Conservation (phyloP, 2,797 vertebrate genomes). For the Malacoraja senta region DNA sequence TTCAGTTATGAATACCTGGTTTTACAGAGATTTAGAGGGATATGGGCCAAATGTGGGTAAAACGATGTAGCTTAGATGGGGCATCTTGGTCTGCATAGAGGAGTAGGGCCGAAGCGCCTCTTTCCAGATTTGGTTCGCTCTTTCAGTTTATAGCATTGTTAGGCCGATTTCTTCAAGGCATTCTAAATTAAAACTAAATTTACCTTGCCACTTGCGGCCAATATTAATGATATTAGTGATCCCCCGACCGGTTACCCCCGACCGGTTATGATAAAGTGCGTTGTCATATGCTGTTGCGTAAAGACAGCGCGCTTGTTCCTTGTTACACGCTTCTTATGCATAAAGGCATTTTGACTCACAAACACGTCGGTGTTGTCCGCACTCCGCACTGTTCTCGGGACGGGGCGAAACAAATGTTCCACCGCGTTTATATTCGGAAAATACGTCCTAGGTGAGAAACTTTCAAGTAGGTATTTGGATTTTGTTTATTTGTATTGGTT, state of each 20-base stretch:
- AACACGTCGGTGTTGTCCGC: background rate
- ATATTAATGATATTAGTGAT: background rate
- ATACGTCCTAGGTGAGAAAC: background rate
- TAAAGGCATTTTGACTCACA: background rate
- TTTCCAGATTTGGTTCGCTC: background rate
- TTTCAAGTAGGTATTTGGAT: background rate
- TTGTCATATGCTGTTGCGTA: background rate
- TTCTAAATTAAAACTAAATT: background rate
- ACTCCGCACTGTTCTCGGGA: background rate
- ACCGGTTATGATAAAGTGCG: background rate
- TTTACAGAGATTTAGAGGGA: background rate
- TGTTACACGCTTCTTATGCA: background rate
- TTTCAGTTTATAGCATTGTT: background rate
- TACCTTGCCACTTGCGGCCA: background rate
- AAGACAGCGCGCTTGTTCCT: background rate
- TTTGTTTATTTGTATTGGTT: background rate
- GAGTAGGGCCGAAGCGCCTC: no score
- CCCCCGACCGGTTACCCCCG: background rate
- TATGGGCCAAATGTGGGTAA: no score
- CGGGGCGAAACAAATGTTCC: background rate
- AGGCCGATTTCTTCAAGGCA: background rate
- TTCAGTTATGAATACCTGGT: background rate
- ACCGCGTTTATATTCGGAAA: background rate
- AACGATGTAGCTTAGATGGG: no score
- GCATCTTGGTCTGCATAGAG: no score